Evolutionary conservation across 2,888 invertebrate species (phyloP).

Genomic region (Pristionchus maxplancki): DNA sequence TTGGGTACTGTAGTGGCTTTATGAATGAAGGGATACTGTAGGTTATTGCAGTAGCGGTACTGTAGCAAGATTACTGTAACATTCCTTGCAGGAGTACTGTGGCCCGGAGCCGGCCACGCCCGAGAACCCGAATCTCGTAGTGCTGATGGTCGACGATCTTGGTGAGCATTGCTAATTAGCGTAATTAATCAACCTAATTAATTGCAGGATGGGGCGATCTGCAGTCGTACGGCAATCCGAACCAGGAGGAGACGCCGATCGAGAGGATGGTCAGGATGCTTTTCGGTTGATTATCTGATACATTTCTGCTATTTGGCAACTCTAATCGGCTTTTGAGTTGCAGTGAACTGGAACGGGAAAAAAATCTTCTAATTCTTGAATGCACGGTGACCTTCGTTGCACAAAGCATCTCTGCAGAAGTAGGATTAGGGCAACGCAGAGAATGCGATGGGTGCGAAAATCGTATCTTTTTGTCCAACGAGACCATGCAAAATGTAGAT

Average conservation of each 20-base stretch:
- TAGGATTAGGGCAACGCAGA: too few species aligned
- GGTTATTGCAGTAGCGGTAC: not conserved
- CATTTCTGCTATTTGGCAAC: not conserved
- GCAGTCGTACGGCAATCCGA: conserved; percentile 76
- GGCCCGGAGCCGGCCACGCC: not conserved
- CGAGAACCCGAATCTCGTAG: conserved; percentile 28
- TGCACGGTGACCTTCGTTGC: not conserved
- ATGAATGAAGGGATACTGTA: not conserved
- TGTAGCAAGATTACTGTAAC: not conserved
- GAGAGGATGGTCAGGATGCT: conserved; percentile 57
- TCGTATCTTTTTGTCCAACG: too few species aligned
- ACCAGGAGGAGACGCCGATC: conserved; percentile 79
- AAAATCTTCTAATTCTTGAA: not conserved
- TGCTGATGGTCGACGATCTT: conserved; percentile 45
- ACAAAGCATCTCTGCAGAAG: not conserved
- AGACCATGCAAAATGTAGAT: too few species aligned
- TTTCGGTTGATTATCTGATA: not conserved
- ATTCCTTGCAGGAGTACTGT: conserved; percentile 4
- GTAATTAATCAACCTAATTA: not conserved
- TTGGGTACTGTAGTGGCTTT: not conserved
- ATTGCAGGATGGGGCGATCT: conserved; percentile 74
- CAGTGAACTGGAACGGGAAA: not conserved
- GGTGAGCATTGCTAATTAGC: not conserved
- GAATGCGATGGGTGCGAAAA: too few species aligned
- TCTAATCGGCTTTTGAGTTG: not conserved